phyloP scores from a whole-genome alignment of 2,888 invertebrate species.

The Norana najaformis region DNA sequence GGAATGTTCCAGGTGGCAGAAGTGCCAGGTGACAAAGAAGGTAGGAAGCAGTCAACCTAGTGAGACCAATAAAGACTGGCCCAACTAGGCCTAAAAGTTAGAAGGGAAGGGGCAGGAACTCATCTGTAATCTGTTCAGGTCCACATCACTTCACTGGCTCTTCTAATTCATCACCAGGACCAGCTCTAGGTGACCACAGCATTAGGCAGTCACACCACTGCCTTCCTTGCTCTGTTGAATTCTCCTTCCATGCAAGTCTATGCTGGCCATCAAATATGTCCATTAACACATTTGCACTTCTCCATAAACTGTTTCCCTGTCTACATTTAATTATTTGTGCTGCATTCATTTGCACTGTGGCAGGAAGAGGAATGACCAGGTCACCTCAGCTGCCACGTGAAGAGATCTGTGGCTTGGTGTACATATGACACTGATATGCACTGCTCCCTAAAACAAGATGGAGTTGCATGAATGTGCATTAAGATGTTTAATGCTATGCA shows the following conservation, averaged over 20 bases:
- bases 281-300: neutral
- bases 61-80: neutral
- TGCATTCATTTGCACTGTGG: neutral
- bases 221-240: neutral
- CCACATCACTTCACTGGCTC: neutral
- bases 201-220: neutral
- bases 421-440: neutral
- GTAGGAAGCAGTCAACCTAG: neutral
- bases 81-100: neutral
- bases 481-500: neutral
- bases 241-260: neutral
- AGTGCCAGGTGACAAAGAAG: neutral
- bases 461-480: neutral
- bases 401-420: neutral
- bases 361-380: neutral
- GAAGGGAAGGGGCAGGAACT: neutral
- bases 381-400: neutral
- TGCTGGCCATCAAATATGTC: neutral
- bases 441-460: neutral
- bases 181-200: no score
- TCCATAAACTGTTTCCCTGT: no score
- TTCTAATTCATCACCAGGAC: neutral
- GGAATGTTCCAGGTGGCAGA: neutral
- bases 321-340: neutral
- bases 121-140: neutral